phyloP scores from a whole-genome alignment of 2,888 invertebrate species.

The Ophioninae sp. region DNA sequence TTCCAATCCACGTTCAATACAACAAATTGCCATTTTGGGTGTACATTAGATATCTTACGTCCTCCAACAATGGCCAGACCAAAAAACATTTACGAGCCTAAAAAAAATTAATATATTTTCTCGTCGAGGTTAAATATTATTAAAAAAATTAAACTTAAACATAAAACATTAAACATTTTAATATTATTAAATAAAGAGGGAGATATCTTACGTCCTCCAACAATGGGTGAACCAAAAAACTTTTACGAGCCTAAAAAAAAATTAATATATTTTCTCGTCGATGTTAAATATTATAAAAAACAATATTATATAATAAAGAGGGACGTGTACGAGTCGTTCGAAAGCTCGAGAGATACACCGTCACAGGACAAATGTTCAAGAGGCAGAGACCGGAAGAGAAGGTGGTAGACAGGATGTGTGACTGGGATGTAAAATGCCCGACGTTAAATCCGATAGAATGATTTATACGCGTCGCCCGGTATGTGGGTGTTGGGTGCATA shows the following conservation, averaged over 20 bases:
- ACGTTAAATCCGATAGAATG: conserved; percentile 61
- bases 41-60: no score
- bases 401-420: conserved; percentile 32
- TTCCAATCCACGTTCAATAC: no score
- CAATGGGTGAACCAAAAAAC: no score
- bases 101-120: neutral
- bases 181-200: neutral
- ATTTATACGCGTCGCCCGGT: conserved; percentile 52
- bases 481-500: conserved; percentile 15
- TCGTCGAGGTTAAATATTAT: neutral
- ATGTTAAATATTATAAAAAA: neutral
- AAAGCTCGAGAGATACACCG: neutral
- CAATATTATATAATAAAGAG: neutral
- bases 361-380: conserved; percentile 24
- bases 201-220: no score
- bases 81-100: no score
- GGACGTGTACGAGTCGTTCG: neutral
- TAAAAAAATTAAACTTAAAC: no score
- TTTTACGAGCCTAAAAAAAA: neutral
- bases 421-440: conserved; percentile 51
- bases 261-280: neutral
- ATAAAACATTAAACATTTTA: no score
- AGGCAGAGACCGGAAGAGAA: conserved; percentile 27
- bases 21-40: no score
- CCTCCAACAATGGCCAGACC: no score